Base-by-base conservation (phyloP, 2,113 vertebrate species). In the Podiceps cristatus region DNA sequence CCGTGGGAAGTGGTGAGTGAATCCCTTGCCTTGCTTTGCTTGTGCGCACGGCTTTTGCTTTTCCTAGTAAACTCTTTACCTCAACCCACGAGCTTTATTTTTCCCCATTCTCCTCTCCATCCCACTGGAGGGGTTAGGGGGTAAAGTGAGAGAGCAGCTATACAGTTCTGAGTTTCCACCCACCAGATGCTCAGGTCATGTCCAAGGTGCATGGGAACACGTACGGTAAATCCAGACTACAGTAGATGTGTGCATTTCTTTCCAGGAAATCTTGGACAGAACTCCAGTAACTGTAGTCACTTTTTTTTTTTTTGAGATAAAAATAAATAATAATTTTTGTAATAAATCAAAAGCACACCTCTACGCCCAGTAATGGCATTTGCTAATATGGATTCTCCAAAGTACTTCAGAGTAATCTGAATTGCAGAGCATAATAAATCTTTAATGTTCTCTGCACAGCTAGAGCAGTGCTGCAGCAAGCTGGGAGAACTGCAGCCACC, bases 131-230 rank as follows among this genome's bases (percentile, higher is more conserved):
- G 42, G 42, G 42, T 37, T 37, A 37, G 42, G 42, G 42, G 42
- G 42, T 14, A 42, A 14, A 42, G 42, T 42, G 42, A 42, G 42
- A 5, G 13, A 42, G 42, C 13, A 14, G 42, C 42, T 42, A 14
- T 11, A 42, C 13, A 11, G 42, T 42, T 13, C 42, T 42, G 11
- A 42, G 42, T 42, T 42, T 11, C 42, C 42, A 37, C 37, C 8
- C 37, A 37, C 37, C 37, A 37, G 37, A 37, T 9, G 33, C 17
- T 84, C 23, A 53, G 14, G 24, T 68, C 49, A 49, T 2, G 1
- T 35, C 16, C 29, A 77, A 31, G 0, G 0, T 4, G 6, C 19
- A 71, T 19, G 56, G 44, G 28, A 69, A 8, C 6, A 31, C 0
- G 7, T 1, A 37, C 29, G 56, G 20, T 15, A 87, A 85, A 60